A percentile compares a stretch with the other conserved stretches of the same genome.
These are phyloP conservation scores for Heterotilapia buettikoferi DNA, from an alignment of 2,113 vertebrate species.

Conservation along the genomic window DNA sequence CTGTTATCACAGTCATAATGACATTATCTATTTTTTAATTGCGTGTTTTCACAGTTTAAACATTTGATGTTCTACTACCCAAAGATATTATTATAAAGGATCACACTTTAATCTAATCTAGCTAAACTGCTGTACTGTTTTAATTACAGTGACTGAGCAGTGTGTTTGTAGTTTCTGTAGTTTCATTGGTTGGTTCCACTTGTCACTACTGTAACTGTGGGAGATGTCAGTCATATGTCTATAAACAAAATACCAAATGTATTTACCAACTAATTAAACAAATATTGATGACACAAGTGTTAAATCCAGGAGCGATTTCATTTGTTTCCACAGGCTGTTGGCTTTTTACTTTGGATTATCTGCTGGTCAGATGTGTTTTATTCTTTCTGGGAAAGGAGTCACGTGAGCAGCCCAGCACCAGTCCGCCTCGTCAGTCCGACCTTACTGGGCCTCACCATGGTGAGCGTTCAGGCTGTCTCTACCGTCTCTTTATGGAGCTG, in stretches of 20 bases:
- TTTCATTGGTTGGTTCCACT: neutral
- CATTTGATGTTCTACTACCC: neutral
- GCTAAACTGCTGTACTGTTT: neutral
- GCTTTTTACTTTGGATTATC: slow-evolving; percentile 86
- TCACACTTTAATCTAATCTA: neutral
- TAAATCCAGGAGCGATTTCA: neutral
- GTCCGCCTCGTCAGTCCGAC: slow-evolving; percentile 86
- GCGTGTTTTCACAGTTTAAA: neutral
- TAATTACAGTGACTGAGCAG: neutral
- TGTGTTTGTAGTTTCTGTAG: neutral
- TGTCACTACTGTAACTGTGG: neutral
- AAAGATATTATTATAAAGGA: neutral
- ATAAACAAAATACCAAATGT: neutral
- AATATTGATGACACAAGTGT: neutral
- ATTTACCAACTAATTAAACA: neutral
- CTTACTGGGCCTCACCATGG: slow-evolving; percentile 91
- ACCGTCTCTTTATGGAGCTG: neutral
- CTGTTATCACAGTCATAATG: neutral
- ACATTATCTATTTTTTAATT: neutral
- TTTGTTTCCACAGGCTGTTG: slow-evolving; percentile 73
- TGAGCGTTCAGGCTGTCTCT: slow-evolving; percentile 50
- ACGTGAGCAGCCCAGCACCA: slow-evolving; percentile 60
- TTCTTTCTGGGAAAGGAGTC: slow-evolving; percentile 92
- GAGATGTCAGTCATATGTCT: neutral
- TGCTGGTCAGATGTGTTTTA: slow-evolving; percentile 98